A percentile compares a stretch with the other conserved stretches of the same genome.
phyloP scores from a whole-genome alignment of 1,140 invertebrate species.

The Zophobas morio region DNA sequence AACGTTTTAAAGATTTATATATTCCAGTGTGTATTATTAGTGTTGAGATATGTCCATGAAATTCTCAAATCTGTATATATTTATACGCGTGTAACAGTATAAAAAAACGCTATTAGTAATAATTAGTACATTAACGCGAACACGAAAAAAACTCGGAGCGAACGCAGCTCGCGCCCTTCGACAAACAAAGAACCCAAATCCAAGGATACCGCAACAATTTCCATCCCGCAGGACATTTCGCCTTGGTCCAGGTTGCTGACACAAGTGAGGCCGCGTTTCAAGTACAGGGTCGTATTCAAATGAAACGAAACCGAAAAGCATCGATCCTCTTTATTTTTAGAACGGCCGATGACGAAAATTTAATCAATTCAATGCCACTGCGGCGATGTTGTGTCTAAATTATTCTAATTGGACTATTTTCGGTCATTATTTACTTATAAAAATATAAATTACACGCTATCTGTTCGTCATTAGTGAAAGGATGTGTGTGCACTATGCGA shows the following conservation, averaged over 20 bases:
- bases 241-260: neutral
- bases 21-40: no score
- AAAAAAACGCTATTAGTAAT: no score
- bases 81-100: no score
- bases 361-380: conserved; percentile 30
- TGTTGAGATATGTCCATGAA: no score
- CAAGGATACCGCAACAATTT: no score
- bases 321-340: conserved; percentile 27
- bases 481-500: conserved; percentile 4
- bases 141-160: no score
- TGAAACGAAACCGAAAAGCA: neutral
- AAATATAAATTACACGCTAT: conserved; percentile 32
- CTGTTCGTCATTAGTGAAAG: neutral
- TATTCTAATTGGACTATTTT: conserved; percentile 32
- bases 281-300: conserved; percentile 14
- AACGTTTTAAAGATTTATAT: no score
- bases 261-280: neutral
- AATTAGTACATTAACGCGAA: no score
- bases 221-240: no score
- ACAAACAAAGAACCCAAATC: no score
- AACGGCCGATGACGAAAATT: conserved; percentile 14
- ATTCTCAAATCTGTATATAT: no score
- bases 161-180: no score
- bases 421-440: conserved; percentile 15
- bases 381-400: conserved; percentile 30